Conservation (phyloP, 2,888 invertebrate species). For the Chloroclystis v-ata region DNA sequence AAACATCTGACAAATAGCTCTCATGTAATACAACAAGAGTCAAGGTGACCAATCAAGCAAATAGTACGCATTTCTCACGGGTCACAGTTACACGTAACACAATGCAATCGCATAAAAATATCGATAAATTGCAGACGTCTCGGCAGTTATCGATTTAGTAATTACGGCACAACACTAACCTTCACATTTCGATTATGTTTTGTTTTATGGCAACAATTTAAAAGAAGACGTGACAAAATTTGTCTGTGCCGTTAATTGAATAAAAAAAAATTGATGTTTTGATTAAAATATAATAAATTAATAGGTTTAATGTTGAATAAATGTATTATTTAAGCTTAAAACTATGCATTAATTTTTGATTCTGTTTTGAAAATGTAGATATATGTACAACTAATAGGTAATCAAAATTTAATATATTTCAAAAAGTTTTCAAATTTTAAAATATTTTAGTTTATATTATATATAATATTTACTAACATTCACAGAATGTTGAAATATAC, state of each 20-base stretch:
- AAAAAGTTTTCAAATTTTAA: no score
- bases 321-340: no score
- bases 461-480: no score
- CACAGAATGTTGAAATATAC: no score
- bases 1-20: background rate
- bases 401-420: no score
- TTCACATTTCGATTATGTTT: conserved; percentile 13
- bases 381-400: no score
- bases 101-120: conserved; percentile 7
- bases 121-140: conserved; percentile 7
- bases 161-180: conserved; percentile 10
- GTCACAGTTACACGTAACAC: background rate
- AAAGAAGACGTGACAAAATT: background rate
- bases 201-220: conserved; percentile 1
- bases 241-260: background rate
- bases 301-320: no score
- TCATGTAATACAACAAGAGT: conserved; percentile 5
- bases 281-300: no score
- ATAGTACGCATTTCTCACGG: conserved; percentile 2
- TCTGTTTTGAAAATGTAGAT: no score
- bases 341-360: no score
- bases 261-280: no score
- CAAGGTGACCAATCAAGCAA: conserved; percentile 6
- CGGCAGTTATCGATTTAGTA: conserved; percentile 8
- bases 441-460: no score